Base-by-base conservation (phyloP, 1,140 invertebrate species). In the Trichonephila clavata region DNA sequence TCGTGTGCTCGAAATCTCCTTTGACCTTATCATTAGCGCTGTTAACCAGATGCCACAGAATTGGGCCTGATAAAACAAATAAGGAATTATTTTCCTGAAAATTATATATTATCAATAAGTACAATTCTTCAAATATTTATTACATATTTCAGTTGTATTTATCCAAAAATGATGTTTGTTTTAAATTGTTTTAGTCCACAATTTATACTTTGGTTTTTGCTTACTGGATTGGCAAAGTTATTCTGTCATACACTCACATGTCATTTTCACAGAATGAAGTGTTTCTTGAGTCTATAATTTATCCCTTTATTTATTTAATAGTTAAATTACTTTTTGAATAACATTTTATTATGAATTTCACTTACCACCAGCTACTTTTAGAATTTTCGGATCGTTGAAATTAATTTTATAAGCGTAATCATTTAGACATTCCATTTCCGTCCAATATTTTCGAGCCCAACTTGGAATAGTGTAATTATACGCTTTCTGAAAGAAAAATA, bases 361-460 rank as follows among this genome's bases (percentile, higher is more conserved):
- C 65, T 77, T 77, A 77, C 71, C 71, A 39, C 71, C 71, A 0
- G 39, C 71, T 14, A 77, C 71, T 77, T 77, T 77, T 7, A 77
- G 27, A 39, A 77, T 32, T 39, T 77, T 77, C 2, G 24, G 18
- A 39, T 77, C 71, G 27, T 39, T 77, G 32, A 77, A 77, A 20
- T 77, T 77, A 18, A 77, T 39, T 77, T 77, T 77, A 16, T 77
- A 77, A 27, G 71, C 71, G 3, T 77, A 77, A 27, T 77, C 71
- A 77, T 77, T 77, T 20, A 77, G 4, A 39, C 71, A 77, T 27
- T 32, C 71, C 16, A 77, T 13, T 77, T 77, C 71, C 32, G 27
- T 77, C 71, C 71, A 77, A 32, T 77, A 77, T 77, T 77, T 77
- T 27, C 18, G 18, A 18, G 18, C 71, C 71, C 71, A 77, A 20